phyloP scores from a whole-genome alignment of 2,888 invertebrate species.

The Agrypnus murinus region DNA sequence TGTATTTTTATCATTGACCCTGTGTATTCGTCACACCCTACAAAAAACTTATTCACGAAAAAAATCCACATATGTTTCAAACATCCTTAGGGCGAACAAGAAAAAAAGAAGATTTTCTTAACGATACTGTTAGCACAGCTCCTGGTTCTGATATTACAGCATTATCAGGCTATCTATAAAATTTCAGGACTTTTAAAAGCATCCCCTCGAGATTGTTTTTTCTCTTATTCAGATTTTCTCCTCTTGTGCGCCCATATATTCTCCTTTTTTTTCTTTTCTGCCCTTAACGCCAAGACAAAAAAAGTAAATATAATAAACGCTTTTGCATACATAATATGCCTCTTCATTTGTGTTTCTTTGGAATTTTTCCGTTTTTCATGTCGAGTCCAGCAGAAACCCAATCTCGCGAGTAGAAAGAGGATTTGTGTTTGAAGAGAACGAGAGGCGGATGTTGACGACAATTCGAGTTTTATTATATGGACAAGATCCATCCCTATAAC shows the following conservation, averaged over 20 bases:
- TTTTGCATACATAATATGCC: slow-evolving; percentile 13
- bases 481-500: background rate
- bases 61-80: slow-evolving; percentile 4
- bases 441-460: slow-evolving; percentile 17
- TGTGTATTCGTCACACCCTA: too few relatives aligned
- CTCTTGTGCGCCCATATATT: too few relatives aligned
- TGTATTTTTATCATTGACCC: too few relatives aligned
- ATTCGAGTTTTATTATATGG: slow-evolving; percentile 20
- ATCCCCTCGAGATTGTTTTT: slow-evolving; percentile 24
- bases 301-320: slow-evolving; percentile 27
- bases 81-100: background rate
- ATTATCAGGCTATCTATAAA: slow-evolving; percentile 27
- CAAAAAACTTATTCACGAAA: background rate
- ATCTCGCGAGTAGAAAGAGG: slow-evolving; percentile 11
- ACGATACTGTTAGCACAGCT: slow-evolving; percentile 16
- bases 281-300: slow-evolving; percentile 1
- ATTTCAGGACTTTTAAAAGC: slow-evolving; percentile 22
- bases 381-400: slow-evolving; percentile 15
- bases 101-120: slow-evolving; percentile 10
- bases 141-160: slow-evolving; percentile 21
- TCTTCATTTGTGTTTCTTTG: background rate
- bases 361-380: background rate
- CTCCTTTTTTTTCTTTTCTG: background rate
- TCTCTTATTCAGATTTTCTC: slow-evolving; percentile 6
- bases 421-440: slow-evolving; percentile 23